phyloP scores from a whole-genome alignment of 2,113 vertebrate species.

The Patagioenas fasciata region DNA sequence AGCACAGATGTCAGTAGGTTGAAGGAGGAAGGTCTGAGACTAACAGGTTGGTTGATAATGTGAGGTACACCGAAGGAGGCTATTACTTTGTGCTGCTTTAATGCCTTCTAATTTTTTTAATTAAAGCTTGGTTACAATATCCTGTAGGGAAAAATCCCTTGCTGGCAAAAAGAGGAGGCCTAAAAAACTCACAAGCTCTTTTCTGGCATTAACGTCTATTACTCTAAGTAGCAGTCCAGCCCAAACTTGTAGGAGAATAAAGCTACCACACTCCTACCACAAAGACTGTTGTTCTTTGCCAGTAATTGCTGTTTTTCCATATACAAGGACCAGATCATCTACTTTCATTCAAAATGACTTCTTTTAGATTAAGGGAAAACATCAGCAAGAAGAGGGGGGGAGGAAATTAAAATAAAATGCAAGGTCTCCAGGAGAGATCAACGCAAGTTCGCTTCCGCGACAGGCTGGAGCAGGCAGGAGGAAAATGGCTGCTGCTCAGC shows the following conservation, averaged over 20 bases:
- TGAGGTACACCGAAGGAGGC: constrained; percentile 39
- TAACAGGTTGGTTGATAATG: constrained; percentile 46
- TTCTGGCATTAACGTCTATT: constrained; percentile 18
- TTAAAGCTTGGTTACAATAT: constrained; percentile 48
- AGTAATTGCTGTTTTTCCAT: constrained; percentile 59
- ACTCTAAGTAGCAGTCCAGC: constrained; percentile 48
- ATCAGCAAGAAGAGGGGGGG: background rate
- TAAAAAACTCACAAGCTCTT: constrained; percentile 44
- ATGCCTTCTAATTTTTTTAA: constrained; percentile 67
- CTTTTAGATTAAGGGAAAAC: constrained; percentile 35
- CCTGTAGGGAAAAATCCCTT: constrained; percentile 27
- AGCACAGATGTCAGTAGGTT: constrained; percentile 7
- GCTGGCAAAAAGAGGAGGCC: background rate
- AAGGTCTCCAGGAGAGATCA: constrained; percentile 2
- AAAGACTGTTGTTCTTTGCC: constrained; percentile 47
- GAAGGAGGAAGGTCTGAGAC: constrained; percentile 23
- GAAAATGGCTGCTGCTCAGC: background rate
- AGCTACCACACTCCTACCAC: constrained; percentile 47
- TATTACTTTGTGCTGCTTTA: constrained; percentile 61
- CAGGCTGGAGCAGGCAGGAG: constrained; percentile 23
- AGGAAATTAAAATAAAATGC: background rate
- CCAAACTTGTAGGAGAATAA: constrained; percentile 63
- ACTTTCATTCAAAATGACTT: constrained; percentile 32
- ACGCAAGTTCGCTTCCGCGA: fast-evolving
- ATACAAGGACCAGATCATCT: constrained; percentile 53